Conservation (phyloP, 2,888 invertebrate genomes). For the Entomobrya multifasciata region DNA sequence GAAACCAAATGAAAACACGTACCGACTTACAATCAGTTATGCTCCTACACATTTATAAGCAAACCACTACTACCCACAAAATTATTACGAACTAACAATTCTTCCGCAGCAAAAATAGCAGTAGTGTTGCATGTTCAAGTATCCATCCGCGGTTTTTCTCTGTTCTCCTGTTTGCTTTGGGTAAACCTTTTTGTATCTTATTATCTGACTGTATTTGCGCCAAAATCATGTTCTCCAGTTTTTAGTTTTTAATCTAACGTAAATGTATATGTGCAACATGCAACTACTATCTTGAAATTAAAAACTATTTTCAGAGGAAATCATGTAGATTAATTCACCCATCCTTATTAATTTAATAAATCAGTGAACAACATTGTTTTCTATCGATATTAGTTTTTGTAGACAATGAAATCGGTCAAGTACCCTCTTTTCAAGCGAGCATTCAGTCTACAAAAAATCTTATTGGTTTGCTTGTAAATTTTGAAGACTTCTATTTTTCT, state of each 20-base stretch:
- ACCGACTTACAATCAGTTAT: not conserved
- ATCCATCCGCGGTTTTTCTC: not conserved
- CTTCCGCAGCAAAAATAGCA: not conserved
- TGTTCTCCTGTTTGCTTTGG: not conserved
- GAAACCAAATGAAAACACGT: not conserved
- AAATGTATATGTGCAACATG: too few relatives aligned
- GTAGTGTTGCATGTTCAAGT: not conserved
- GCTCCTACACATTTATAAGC: conserved; percentile 47
- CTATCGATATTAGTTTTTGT: not conserved
- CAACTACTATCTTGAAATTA: not conserved
- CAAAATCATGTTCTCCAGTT: not conserved
- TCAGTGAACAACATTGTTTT: conserved; percentile 44
- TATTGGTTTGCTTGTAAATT: too few relatives aligned
- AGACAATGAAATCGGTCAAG: not conserved
- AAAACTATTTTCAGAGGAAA: conserved; percentile 55
- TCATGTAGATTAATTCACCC: conserved; percentile 60
- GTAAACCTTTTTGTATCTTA: not conserved
- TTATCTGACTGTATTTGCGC: not conserved
- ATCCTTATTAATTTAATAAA: conserved; percentile 67
- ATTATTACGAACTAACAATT: conserved; percentile 19
- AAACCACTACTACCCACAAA: conserved; percentile 46
- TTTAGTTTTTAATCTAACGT: not conserved
- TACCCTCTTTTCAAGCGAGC: too few relatives aligned
- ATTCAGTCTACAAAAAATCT: too few relatives aligned
- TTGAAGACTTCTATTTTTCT: too few relatives aligned